phyloP scores from a whole-genome alignment of 2,797 vertebrate species.

The Brotula barbata region DNA sequence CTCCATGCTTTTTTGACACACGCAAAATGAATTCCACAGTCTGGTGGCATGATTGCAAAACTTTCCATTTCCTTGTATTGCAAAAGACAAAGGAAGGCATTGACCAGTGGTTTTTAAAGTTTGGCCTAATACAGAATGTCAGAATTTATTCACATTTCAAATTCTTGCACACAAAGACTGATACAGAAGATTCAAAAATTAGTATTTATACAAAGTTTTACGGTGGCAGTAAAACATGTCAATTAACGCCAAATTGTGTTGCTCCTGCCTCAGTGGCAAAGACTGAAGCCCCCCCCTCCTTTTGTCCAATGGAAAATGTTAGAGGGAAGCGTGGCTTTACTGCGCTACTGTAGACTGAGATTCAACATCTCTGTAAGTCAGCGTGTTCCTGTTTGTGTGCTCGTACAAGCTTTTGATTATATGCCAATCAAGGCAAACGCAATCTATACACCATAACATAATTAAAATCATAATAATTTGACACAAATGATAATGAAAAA shows the following conservation, averaged over 20 bases:
- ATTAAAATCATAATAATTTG: no score
- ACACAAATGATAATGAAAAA: no score
- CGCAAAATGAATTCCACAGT: conserved; percentile 33
- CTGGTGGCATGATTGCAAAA: conserved; percentile 43
- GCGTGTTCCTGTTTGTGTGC: no score
- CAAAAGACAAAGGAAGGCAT: conserved; percentile 22
- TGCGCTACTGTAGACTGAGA: not conserved
- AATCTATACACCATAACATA: no score
- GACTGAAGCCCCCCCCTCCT: no score
- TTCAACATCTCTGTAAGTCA: not conserved
- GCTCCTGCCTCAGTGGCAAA: no score
- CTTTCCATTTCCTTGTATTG: conserved; percentile 44
- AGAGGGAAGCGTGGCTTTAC: not conserved
- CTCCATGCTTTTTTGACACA: conserved; percentile 26
- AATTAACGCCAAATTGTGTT: no score
- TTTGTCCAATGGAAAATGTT: no score
- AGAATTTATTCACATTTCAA: conserved; percentile 3
- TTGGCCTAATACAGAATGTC: not conserved
- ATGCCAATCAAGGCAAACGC: no score
- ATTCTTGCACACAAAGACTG: not conserved
- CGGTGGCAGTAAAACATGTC: no score
- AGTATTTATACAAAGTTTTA: not conserved
- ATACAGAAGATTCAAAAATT: not conserved
- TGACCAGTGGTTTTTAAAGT: conserved; percentile 20
- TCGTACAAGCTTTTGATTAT: no score